Evolutionary conservation across 1,140 invertebrate species (phyloP), one percentile per base, ranked within the genome.

Genomic region (Drosophila persimilis): DNA sequence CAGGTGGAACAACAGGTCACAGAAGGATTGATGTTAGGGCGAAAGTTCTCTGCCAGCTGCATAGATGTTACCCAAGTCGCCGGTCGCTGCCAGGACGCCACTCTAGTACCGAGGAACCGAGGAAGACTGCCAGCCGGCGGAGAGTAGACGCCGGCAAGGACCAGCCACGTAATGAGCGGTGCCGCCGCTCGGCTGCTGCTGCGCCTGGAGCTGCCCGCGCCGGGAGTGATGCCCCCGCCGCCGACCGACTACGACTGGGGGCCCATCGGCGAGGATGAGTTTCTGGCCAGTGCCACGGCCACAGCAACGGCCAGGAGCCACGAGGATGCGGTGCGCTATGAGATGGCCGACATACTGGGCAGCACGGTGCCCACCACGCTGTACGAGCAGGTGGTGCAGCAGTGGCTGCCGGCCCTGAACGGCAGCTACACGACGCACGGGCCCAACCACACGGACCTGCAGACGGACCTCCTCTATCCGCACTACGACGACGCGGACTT

Each of bases 211-310:
- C 66, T 62, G 22, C 54, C 77, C 11, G 63, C 48, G 35, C 56
- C 55, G 6, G 76, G 62, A 0, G 69, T 84, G 24, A 76, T 85
- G 80, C 72, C 80, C 1, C 72, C 64, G 2, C 54, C 70, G 39
- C 51, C 75, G 6, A 74, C 53, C 46, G 79, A 79, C 46, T 89
- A 67, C 52, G 84, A 88, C 26, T 66, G 55, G 29, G 61, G 73
- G 11, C 64, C 81, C 22, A 88, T 88, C 39, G 83, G 60, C 31
- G 66, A 60, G 15, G 59, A 76, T 17, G 56, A 89, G 22, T 88
- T 88, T 59, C 62, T 88, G 61, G 83, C 75, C 20, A 89, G 84
- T 6, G 84, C 53, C 2, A 73, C 67, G 13, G 55, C 65, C 8
- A 69, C 71, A 13, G 35, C 35, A 13, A 39, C 35, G 35, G 11